A percentile compares a stretch with the other conserved stretches of the same genome.
Evolutionary conservation across 2,888 invertebrate species (phyloP).

Genomic region (Melipona beecheii): DNA sequence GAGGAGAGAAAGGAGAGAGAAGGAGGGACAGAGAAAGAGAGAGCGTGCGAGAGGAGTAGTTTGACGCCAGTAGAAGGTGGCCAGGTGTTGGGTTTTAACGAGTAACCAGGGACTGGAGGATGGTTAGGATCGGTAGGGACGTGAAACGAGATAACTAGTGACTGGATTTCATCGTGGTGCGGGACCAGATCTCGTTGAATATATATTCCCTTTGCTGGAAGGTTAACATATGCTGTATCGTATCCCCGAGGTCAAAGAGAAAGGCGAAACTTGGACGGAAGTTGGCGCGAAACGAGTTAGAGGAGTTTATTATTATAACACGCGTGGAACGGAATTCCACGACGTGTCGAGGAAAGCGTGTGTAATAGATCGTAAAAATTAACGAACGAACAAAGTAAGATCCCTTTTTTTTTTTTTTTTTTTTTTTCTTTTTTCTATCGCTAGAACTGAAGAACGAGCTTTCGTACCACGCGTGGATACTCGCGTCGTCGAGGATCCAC

Average conservation of each 20-base stretch:
- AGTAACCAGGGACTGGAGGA: slow-evolving; percentile 20
- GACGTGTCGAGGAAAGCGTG: background rate
- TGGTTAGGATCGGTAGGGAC: background rate
- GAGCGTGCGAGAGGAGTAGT: background rate
- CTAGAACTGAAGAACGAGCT: background rate
- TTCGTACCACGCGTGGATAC: background rate
- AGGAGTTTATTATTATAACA: background rate
- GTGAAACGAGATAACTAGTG: slow-evolving; percentile 31
- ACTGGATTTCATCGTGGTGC: slow-evolving; percentile 19
- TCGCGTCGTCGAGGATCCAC: background rate
- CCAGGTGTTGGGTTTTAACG: slow-evolving; percentile 45
- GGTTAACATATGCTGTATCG: slow-evolving; percentile 18
- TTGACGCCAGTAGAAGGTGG: background rate
- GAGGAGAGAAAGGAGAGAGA: background rate
- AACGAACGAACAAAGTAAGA: background rate
- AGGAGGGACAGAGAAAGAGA: background rate
- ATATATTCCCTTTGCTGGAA: slow-evolving; percentile 3
- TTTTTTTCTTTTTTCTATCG: background rate
- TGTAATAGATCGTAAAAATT: background rate
- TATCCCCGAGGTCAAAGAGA: background rate
- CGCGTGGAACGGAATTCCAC: background rate
- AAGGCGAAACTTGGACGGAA: slow-evolving; percentile 3
- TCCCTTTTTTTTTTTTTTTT: background rate
- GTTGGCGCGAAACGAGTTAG: background rate
- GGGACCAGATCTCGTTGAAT: slow-evolving; percentile 34